Base-by-base conservation (phyloP, 2,888 invertebrate species). In the Rhagonycha fulva region DNA sequence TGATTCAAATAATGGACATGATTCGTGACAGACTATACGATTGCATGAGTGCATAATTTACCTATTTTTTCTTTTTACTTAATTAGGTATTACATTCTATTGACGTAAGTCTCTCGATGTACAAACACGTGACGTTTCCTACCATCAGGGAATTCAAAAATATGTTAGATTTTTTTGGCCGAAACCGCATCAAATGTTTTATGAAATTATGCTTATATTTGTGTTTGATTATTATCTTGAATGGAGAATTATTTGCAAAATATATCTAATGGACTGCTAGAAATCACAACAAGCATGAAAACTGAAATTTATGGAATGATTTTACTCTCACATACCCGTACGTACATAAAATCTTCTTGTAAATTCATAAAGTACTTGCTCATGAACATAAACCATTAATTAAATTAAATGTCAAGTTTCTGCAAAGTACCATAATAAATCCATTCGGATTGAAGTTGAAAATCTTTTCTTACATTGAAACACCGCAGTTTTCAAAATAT, bases 401-500 rank as follows among this genome's bases (percentile, higher is more conserved):
- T 47, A 47, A 47, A 47, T 47, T 47, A n/a, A n/a, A 47, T n/a
- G 47, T 47, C n/a, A 7, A n/a, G n/a, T 47, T 47, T n/a, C 47
- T 7, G 1, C n/a, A 47, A 47, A 47, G 7, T 47, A 47, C 47
- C 47, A 47, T 47, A n/a, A 47, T 47, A 47, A 47, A 47, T 47
- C 7, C 47, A 7, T 47, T 47, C 47, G 4, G 47, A 47, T 47
- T 47, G 47, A n/a, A n/a, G 47, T 47, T 5, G n/a, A 47, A 47
- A 47, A 32, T 67, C 19, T 76, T 68, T 76, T 75, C 66, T 72
- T 62, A 61, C 66, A 76, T 76, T 76, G 72, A 60, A 69, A 72
- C 74, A 63, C 63, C 75, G 72, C 69, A 69, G 62, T 72, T 76
- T 76, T 73, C 68, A 70, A 75, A 75, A 75, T 74, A 77, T 80